A percentile compares a stretch with the other conserved stretches of the same genome.
These are phyloP conservation scores for Rotaria macrura DNA, from an alignment of 2,888 invertebrate species.

Conservation along the genomic window DNA sequence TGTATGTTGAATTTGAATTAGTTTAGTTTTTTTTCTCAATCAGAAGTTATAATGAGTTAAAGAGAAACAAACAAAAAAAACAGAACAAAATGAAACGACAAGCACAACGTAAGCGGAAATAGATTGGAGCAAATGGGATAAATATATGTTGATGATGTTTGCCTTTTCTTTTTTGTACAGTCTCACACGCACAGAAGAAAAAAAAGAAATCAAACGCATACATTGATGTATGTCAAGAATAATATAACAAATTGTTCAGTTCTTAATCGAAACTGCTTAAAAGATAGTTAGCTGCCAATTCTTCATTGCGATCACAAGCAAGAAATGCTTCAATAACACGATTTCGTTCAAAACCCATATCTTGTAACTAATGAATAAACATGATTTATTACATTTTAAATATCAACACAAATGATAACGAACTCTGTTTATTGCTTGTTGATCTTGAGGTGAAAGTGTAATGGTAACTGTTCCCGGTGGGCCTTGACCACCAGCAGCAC, in stretches of 20 bases:
- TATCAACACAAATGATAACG: background rate
- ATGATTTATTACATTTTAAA: background rate
- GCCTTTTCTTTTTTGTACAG: background rate
- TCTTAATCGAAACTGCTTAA: slow-evolving; percentile 50
- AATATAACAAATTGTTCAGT: background rate
- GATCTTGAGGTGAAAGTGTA: slow-evolving; percentile 9
- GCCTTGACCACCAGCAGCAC: background rate
- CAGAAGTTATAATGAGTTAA: background rate
- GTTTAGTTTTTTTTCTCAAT: background rate
- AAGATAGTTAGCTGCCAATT: slow-evolving; percentile 92
- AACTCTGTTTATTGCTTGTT: slow-evolving; percentile 5
- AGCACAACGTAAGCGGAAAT: background rate
- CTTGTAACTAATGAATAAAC: slow-evolving; percentile 42
- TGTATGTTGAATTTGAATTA: background rate
- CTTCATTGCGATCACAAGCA: slow-evolving; percentile 91
- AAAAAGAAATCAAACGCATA: background rate
- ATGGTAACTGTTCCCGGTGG: background rate
- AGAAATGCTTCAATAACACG: slow-evolving; percentile 77
- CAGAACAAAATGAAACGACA: background rate
- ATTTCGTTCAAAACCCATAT: slow-evolving; percentile 75
- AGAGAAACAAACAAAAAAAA: background rate
- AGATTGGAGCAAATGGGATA: background rate
- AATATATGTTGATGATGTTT: background rate
- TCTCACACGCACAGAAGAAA: background rate
- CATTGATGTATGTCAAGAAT: background rate